Evolutionary conservation across 2,888 invertebrate genomes (phyloP).

Genomic region (Drosophila greeni): DNA sequence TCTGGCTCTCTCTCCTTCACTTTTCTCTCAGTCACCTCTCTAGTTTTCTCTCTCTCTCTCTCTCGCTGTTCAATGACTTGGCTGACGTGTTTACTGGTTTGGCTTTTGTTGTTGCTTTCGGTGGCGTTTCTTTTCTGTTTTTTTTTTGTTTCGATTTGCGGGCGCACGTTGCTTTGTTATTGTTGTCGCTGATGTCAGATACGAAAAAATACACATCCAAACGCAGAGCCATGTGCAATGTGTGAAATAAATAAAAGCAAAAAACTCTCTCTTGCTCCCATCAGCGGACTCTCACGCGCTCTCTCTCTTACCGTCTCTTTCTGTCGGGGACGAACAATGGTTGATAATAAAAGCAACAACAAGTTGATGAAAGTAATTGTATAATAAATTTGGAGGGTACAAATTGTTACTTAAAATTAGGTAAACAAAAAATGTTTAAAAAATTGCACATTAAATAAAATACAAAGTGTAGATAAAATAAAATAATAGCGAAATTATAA

Average conservation of each 20-base stretch:
- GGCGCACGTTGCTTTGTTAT: slow-evolving; percentile 69
- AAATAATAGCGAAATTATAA: not conserved
- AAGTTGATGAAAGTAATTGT: slow-evolving; percentile 30
- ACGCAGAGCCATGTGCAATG: slow-evolving; percentile 50
- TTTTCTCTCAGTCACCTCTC: slow-evolving; percentile 8
- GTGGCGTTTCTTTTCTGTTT: slow-evolving; percentile 24
- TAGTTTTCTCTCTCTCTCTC: slow-evolving; percentile 18
- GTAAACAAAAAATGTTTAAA: not conserved
- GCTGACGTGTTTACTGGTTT: slow-evolving; percentile 70
- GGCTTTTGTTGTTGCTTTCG: slow-evolving; percentile 38
- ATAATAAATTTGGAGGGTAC: slow-evolving; percentile 27
- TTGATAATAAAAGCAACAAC: slow-evolving; percentile 15
- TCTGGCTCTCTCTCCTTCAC: slow-evolving; percentile 18
- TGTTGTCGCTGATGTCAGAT: slow-evolving; percentile 71
- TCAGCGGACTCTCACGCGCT: not conserved
- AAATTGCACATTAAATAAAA: not conserved
- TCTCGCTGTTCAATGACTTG: slow-evolving; percentile 37
- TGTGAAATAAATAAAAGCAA: slow-evolving; percentile 16
- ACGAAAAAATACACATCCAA: slow-evolving; percentile 32
- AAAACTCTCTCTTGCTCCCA: slow-evolving; percentile 1
- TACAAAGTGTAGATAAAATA: not conserved
- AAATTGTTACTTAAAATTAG: slow-evolving; percentile 3
- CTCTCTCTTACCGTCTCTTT: slow-evolving; percentile 6
- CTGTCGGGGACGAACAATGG: slow-evolving; percentile 17
- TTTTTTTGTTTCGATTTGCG: slow-evolving; percentile 45